Evolutionary conservation across 2,113 vertebrate genomes (phyloP), one percentile per base, ranked within the genome.

Genomic region (Microtus montanus): DNA sequence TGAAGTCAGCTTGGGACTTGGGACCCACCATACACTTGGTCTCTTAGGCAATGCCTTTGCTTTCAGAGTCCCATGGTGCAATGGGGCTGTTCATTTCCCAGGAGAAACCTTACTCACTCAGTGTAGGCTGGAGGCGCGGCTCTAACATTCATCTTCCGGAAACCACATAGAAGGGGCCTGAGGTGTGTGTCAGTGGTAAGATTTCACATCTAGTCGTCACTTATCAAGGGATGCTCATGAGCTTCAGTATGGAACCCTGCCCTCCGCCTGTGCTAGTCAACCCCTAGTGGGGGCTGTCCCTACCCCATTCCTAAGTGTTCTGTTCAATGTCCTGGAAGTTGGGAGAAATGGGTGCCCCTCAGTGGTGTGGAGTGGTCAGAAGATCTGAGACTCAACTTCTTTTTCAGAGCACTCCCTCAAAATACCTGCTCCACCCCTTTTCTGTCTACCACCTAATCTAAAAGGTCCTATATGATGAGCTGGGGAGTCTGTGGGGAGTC

Each of bases 221-320:
- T 30, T 30, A 22, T 28, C 24, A 63, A 49, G 28, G 63, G 14
- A 2, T 11, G 22, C 58, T 28, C 26, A 44, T 73, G 64, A 54
- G 41, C 41, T 38, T 79, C 35, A 54, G 41, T 6, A 49, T 22
- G 26, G 5, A 15, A 22, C 35, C 64, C 11, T 0, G 44, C 47
- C 58, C 71, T 87, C 22, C 1, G 64, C 15, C 52, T 13, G 33
- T 19, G 17, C 38, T 6, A 19, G 15, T 64, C 8, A 10, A 2
- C 8, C 26, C 15, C 71, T 7, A 0, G 3, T 38, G 33, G 33
- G 68, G 52, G 7, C 44, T 13, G 2, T 14, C 2, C 33, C 5
- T 20, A 20, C 19, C 2, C 52, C 41, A 14, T 44, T 47, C 64
- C 73, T 82, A 26, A 63, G 26, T 17, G 5, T 17, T 75, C 26